Conservation (phyloP, 2,797 vertebrate genomes). For the Lacerta viridis region DNA sequence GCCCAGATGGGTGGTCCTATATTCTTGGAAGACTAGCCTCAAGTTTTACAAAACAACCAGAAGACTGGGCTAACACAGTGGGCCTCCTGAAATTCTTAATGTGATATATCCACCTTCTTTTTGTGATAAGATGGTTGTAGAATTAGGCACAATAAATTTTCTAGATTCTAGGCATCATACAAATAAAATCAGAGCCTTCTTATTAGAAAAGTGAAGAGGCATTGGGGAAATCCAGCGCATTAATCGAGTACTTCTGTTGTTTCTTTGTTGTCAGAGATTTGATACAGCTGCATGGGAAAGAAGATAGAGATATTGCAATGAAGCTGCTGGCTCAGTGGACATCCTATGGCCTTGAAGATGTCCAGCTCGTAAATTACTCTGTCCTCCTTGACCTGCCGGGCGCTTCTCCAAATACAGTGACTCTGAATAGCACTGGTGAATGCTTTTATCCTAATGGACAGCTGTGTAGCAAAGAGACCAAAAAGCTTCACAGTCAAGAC, state of each 20-base stretch:
- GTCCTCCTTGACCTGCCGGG: constrained; percentile 89
- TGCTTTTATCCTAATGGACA: constrained; percentile 91
- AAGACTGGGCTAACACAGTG: not conserved
- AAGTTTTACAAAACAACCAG: no score
- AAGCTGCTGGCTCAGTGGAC: constrained; percentile 88
- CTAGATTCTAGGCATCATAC: not conserved
- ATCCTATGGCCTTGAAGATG: constrained; percentile 88
- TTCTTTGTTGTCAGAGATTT: constrained; percentile 81
- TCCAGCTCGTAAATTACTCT: constrained; percentile 89
- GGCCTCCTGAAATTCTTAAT: not conserved
- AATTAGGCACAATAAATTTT: not conserved
- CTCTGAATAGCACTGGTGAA: constrained; percentile 81
- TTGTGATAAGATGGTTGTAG: not conserved
- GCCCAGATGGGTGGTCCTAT: no score
- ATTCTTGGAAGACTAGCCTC: no score
- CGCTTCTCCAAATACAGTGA: constrained; percentile 86
- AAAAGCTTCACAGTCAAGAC: constrained; percentile 70
- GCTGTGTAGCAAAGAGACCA: constrained; percentile 81
- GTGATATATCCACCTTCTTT: not conserved
- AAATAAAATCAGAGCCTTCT: not conserved
- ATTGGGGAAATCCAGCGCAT: not conserved
- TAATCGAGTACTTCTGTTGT: constrained; percentile 15
- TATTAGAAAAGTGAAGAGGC: not conserved
- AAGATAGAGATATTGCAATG: constrained; percentile 81
- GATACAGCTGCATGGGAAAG: constrained; percentile 78